Conservation (phyloP, 2,797 vertebrate genomes). For the Xyrichtys novacula region DNA sequence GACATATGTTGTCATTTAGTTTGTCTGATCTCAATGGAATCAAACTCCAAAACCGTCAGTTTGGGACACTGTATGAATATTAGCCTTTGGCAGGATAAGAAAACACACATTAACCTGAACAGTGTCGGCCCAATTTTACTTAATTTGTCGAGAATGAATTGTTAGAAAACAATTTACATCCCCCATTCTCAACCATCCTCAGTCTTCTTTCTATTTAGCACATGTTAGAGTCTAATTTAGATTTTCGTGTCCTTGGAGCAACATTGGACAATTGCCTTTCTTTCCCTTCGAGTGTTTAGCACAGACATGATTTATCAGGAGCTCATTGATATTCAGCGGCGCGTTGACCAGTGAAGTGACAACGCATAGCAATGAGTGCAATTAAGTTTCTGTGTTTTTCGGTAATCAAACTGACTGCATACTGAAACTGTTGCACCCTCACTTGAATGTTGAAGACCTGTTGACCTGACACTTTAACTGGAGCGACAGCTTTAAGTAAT, state of each 20-base stretch:
- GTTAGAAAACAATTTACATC: slow-evolving; percentile 46
- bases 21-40: background rate
- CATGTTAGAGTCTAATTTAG: slow-evolving; percentile 55
- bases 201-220: slow-evolving; percentile 46
- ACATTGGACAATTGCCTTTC: slow-evolving; percentile 69
- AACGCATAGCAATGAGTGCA: slow-evolving; percentile 80
- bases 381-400: slow-evolving; percentile 78
- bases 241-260: slow-evolving; percentile 69
- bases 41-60: background rate
- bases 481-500: slow-evolving; percentile 20
- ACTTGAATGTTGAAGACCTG: slow-evolving; percentile 63
- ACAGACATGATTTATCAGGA: slow-evolving; percentile 73
- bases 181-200: slow-evolving; percentile 21
- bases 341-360: slow-evolving; percentile 75
- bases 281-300: slow-evolving; percentile 63
- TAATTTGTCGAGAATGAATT: slow-evolving; percentile 41
- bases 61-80: background rate
- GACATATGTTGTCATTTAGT: background rate
- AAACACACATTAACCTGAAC: slow-evolving; percentile 5
- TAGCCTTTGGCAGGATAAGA: background rate
- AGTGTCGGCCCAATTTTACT: slow-evolving; percentile 9
- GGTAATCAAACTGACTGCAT: slow-evolving; percentile 74
- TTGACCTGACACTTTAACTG: slow-evolving; percentile 47
- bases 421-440: slow-evolving; percentile 56
- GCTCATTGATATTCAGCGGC: slow-evolving; percentile 78